phyloP scores from a whole-genome alignment of 2,797 vertebrate genomes.

The Podargus strigoides region DNA sequence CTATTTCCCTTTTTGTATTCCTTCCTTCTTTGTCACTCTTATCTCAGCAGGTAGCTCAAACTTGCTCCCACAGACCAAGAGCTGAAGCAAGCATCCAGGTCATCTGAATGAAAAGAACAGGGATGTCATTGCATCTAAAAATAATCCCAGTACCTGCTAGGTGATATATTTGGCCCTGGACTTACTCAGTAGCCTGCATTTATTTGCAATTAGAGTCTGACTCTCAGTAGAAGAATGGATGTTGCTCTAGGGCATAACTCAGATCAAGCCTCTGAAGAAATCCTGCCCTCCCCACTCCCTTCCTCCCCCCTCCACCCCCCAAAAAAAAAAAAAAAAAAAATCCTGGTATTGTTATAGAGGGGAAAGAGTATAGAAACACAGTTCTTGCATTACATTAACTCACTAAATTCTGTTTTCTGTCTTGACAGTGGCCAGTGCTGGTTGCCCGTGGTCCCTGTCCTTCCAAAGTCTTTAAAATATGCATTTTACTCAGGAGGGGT shows the following conservation, averaged over 20 bases:
- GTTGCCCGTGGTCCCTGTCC: background rate
- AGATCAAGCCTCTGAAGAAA: background rate
- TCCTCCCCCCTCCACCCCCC: no score
- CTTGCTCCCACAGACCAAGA: background rate
- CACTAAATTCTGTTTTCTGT: background rate
- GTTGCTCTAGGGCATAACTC: background rate
- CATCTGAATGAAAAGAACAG: slow-evolving; percentile 15
- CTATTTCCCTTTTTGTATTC: background rate
- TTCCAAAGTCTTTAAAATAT: background rate
- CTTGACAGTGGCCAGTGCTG: background rate
- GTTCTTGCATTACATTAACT: background rate
- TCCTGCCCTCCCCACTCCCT: background rate
- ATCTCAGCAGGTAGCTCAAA: background rate
- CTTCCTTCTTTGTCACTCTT: background rate
- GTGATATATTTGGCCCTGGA: slow-evolving; percentile 9
- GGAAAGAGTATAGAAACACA: background rate
- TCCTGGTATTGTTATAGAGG: background rate
- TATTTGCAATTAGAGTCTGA: slow-evolving; percentile 4
- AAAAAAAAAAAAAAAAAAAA: background rate
- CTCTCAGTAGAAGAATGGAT: background rate
- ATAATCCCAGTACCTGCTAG: slow-evolving; percentile 7
- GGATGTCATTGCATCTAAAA: slow-evolving; percentile 41
- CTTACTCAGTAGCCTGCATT: slow-evolving; percentile 29
- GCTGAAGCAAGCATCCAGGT: slow-evolving; percentile 10
- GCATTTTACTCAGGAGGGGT: background rate